These are phyloP conservation scores for Penaeus japonicus DNA, from an alignment of 1,140 invertebrate species.

Conservation along the genomic window DNA sequence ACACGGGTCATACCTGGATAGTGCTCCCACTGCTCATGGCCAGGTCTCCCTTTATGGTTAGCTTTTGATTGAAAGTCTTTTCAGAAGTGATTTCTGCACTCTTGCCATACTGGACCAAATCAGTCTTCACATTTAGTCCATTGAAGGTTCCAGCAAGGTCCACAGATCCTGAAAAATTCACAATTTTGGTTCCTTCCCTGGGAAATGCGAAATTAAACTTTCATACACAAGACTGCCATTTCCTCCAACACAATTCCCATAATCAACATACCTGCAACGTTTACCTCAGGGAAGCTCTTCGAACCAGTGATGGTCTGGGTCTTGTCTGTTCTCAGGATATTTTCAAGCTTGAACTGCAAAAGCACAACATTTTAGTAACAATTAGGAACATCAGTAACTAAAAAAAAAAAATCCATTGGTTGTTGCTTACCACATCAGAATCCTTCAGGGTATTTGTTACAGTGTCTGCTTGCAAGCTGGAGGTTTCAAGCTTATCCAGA, in stretches of 20 bases:
- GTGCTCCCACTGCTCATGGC: not conserved
- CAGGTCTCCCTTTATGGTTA: not conserved
- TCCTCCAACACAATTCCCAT: no score
- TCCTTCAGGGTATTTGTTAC: no score
- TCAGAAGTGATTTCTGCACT: not conserved
- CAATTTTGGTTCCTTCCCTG: no score
- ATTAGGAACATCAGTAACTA: no score
- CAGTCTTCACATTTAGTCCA: not conserved
- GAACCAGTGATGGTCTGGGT: conserved; percentile 20
- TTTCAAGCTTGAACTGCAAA: not conserved
- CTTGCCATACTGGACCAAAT: conserved; percentile 19
- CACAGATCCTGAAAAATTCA: not conserved
- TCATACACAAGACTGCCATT: no score
- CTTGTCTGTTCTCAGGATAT: conserved; percentile 1
- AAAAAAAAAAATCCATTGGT: no score
- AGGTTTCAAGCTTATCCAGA: not conserved
- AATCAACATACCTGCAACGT: not conserved
- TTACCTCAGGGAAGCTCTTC: not conserved
- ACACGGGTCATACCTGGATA: conserved; percentile 8
- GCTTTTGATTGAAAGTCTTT: conserved; percentile 10
- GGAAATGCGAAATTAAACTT: no score
- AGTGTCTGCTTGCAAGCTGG: no score
- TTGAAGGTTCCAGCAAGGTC: conserved; percentile 14
- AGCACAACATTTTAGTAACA: not conserved
- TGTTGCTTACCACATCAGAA: no score